Evolutionary conservation across 1,140 invertebrate species (phyloP), one percentile per base, ranked within the genome.

Genomic region (Palaemon carinicauda): DNA sequence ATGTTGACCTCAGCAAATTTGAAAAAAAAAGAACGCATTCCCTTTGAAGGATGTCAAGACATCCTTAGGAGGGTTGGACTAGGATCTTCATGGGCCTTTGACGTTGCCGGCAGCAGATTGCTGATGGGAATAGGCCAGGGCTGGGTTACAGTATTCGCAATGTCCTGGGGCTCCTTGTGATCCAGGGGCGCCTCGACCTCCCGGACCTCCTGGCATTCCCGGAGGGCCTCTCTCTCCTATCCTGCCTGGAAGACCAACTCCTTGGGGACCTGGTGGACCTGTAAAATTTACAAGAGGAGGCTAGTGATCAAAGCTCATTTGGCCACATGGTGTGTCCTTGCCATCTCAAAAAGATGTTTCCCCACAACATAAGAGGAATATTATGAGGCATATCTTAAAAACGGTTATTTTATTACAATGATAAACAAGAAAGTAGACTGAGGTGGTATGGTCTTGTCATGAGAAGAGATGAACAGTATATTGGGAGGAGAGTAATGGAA

Each of bases 81-180:
- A n/a, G 31, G 73, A n/a, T 27, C 17, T 27, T 84, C 80, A 89
- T 4, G 89, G 89, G 7, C 89, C 89, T 73, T 89, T 89, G 41
- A 71, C 81, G 53, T 89, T 89, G 65, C 87, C 87, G 15, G 88
- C 77, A 3, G 80, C 80, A n/a, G 81, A 65, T 1, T 51, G 17
- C 3, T 77, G 60, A 77, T 24, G 14, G 14, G 78, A 78, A 21
- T 87, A 87, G 77, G 80, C 79, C 53, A 87, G 54, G 53, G 87
- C 82, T 24, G 79, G 87, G 65, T 89, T 89, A 60, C 89, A 89
- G 80, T 89, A 88, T 60, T 89, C 89, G 82, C 89, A 89, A 87
- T 88, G 87, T 5, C 89, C 89, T 5, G 89, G 87, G 4, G 82
- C 87, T 24, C 89, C 89, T 4, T 87, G 87, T 7, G 89, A 74